These are phyloP conservation scores for Acanthopleura granulata DNA, from an alignment of 2,888 invertebrate genomes.

Conservation along the genomic window DNA sequence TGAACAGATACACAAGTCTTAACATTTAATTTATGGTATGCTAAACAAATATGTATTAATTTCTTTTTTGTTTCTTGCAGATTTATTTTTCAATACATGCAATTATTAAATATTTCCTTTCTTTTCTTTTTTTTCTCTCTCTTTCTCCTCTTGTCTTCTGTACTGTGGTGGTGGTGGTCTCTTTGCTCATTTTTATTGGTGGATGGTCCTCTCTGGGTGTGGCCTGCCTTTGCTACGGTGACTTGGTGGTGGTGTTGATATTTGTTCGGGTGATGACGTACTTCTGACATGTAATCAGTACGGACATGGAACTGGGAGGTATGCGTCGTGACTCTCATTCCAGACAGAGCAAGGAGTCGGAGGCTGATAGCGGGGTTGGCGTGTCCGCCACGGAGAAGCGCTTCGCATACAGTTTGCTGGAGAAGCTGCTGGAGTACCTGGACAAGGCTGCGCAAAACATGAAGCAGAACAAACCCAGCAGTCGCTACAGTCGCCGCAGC, in stretches of 20 bases:
- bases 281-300: not conserved
- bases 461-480: constrained; percentile 84
- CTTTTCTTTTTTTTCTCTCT: constrained; percentile 26
- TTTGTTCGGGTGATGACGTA: too few relatives aligned
- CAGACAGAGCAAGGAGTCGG: constrained; percentile 57
- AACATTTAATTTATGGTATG: too few relatives aligned
- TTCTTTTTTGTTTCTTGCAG: too few relatives aligned
- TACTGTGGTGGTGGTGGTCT: constrained; percentile 21
- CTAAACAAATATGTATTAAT: too few relatives aligned
- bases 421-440: constrained; percentile 95
- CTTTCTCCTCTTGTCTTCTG: constrained; percentile 22
- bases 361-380: constrained; percentile 61
- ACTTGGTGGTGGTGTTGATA: too few relatives aligned
- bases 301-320: constrained; percentile 21
- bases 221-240: too few relatives aligned
- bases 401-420: constrained; percentile 96
- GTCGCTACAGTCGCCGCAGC: constrained; percentile 91
- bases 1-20: too few relatives aligned
- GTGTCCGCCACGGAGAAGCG: constrained; percentile 87
- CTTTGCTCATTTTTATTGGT: constrained; percentile 22
- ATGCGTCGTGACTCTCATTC: constrained; percentile 49
- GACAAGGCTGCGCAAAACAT: constrained; percentile 98
- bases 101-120: not conserved
- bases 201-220: not conserved
- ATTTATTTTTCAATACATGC: too few relatives aligned